Percentiles rank a stretch among this genome's conserved stretches.
Conservation (phyloP, 2,113 vertebrate genomes). For the Tragelaphus buxtoni region DNA sequence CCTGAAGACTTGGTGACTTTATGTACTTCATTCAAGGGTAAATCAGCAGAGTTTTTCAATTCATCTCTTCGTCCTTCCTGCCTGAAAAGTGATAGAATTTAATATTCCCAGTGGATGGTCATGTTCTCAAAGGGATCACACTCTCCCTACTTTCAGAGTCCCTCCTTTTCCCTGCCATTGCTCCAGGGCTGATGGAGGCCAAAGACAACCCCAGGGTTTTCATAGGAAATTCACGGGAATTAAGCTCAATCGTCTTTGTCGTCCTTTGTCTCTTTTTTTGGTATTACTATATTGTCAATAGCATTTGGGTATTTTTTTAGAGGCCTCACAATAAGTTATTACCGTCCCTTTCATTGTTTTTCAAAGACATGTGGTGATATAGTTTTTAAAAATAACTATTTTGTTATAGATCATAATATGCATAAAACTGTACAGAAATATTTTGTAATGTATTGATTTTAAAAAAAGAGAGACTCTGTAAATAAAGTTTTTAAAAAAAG, state of each 20-base stretch:
- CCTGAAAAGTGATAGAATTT: slow-evolving; percentile 19
- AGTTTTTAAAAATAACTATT: slow-evolving; percentile 86
- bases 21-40: not conserved
- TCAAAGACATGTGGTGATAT: slow-evolving; percentile 81
- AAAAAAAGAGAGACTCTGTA: slow-evolving; percentile 80
- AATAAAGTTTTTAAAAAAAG: slow-evolving; percentile 78
- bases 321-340: slow-evolving; percentile 79
- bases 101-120: slow-evolving; percentile 68
- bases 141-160: not conserved
- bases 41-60: slow-evolving; percentile 23
- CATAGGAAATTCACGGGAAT: slow-evolving; percentile 67
- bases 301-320: slow-evolving; percentile 75
- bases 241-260: slow-evolving; percentile 68
- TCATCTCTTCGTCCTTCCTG: slow-evolving; percentile 34
- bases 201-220: slow-evolving; percentile 77
- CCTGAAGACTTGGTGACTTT: not conserved
- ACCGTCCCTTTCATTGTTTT: slow-evolving; percentile 71
- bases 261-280: slow-evolving; percentile 69
- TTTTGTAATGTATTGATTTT: slow-evolving; percentile 85
- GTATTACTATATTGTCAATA: not conserved
- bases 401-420: slow-evolving; percentile 86
- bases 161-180: not conserved
- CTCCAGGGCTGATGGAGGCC: slow-evolving; percentile 50
- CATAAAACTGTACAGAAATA: slow-evolving; percentile 87
- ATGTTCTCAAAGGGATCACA: slow-evolving; percentile 52